Evolutionary conservation across 1,140 invertebrate species (phyloP).

Genomic region (Calliopsis andreniformis): DNA sequence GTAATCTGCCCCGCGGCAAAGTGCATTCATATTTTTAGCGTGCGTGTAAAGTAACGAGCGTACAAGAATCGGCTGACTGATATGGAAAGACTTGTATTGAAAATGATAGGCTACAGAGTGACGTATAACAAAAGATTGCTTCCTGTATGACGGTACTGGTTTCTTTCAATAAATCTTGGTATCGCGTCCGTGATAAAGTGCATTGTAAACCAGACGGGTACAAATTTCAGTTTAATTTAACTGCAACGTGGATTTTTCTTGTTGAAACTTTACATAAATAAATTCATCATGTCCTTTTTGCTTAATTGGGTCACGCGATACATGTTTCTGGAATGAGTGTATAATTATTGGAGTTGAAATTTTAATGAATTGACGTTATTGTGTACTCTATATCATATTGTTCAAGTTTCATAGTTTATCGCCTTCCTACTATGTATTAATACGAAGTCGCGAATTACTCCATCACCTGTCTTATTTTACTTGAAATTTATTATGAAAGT

Average conservation of each 20-base stretch:
- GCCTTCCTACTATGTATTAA: no score
- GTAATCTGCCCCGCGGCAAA: conserved; percentile 51
- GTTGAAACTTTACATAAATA: background rate
- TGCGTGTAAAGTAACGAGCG: conserved; percentile 36
- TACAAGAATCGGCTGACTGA: conserved; percentile 27
- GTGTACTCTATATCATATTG: no score
- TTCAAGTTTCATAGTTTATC: no score
- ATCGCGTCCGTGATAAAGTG: conserved; percentile 33
- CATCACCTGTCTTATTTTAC: no score
- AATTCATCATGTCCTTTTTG: background rate
- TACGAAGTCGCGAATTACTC: no score
- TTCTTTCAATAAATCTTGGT: conserved; percentile 41
- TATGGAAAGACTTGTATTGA: conserved; percentile 34
- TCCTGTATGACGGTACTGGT: conserved; percentile 22
- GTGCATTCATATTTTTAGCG: conserved; percentile 49
- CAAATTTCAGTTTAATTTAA: conserved; percentile 27
- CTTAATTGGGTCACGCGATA: no score
- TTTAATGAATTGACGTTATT: no score
- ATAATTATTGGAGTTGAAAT: no score
- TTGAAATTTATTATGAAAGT: no score
- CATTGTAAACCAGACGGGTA: conserved; percentile 15
- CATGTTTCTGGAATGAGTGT: no score
- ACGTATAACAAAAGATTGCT: conserved; percentile 41
- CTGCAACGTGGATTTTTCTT: conserved; percentile 3
- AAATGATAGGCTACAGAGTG: conserved; percentile 28